Percentiles rank a stretch among this genome's conserved stretches.
phyloP scores from a whole-genome alignment of 2,797 vertebrate genomes.

The Iguana delicatissima region DNA sequence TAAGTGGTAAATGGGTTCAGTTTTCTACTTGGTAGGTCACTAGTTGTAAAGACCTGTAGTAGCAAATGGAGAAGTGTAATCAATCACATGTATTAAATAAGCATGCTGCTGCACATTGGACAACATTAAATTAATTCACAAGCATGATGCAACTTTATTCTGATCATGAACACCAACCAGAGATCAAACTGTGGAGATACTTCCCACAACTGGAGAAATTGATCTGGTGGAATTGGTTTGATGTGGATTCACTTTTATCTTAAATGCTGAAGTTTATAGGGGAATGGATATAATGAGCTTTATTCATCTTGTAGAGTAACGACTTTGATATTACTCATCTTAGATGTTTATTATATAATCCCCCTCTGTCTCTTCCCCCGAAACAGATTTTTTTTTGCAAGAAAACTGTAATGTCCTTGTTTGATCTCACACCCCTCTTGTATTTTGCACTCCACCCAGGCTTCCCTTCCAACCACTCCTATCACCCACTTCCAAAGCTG shows the following conservation, averaged over 20 bases:
- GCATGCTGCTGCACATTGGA: not conserved
- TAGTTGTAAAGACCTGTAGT: not conserved
- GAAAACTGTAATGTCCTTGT: constrained; percentile 37
- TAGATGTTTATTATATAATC: constrained; percentile 8
- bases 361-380: not conserved
- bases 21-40: not conserved
- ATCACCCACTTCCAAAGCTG: constrained; percentile 69
- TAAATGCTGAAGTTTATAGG: not conserved
- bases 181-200: constrained; percentile 20
- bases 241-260: constrained; percentile 33
- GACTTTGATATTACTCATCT: not conserved
- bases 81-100: not conserved
- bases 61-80: not conserved
- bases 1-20: not conserved
- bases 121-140: not conserved
- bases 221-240: constrained; percentile 26
- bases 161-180: constrained; percentile 13
- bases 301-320: not conserved
- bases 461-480: constrained; percentile 70
- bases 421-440: constrained; percentile 58
- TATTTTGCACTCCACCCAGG: constrained; percentile 70
- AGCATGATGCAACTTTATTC: constrained; percentile 19
- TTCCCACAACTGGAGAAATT: constrained; percentile 10
- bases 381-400: constrained; percentile 41
- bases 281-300: rapidly evolving